Conservation (phyloP, 2,888 invertebrate genomes). For the Cheilosia vernalis region DNA sequence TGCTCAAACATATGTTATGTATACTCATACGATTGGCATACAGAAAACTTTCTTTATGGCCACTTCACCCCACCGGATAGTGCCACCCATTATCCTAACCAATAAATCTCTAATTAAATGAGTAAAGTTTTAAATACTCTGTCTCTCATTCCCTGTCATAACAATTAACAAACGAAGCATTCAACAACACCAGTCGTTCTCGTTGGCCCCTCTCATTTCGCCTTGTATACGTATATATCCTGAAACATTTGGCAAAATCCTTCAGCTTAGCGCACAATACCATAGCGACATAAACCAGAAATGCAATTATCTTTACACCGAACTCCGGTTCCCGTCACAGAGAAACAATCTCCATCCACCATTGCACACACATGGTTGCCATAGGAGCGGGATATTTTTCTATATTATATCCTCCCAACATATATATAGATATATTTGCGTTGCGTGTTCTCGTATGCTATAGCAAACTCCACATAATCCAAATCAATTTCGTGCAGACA, state of each 20-base stretch:
- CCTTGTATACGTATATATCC: constrained; percentile 25
- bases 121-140: constrained; percentile 71
- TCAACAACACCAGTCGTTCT: constrained; percentile 66
- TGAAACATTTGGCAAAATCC: constrained; percentile 65
- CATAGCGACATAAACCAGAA: constrained; percentile 74
- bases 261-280: constrained; percentile 71
- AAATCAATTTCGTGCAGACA: constrained; percentile 73
- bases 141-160: constrained; percentile 61
- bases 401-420: too few species aligned
- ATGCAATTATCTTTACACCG: constrained; percentile 74
- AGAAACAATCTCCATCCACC: constrained; percentile 24
- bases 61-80: background rate
- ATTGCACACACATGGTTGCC: background rate
- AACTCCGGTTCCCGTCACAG: constrained; percentile 32
- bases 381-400: background rate
- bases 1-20: constrained; percentile 1
- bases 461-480: constrained; percentile 63
- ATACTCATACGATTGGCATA: background rate
- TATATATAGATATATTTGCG: constrained; percentile 2
- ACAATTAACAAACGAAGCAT: constrained; percentile 72
- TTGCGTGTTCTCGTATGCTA: background rate
- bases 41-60: constrained; percentile 23
- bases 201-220: background rate
- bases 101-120: constrained; percentile 72
- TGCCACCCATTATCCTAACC: constrained; percentile 55